Evolutionary conservation across 2,113 vertebrate species (phyloP).

Genomic region (Sigmodon hispidus): DNA sequence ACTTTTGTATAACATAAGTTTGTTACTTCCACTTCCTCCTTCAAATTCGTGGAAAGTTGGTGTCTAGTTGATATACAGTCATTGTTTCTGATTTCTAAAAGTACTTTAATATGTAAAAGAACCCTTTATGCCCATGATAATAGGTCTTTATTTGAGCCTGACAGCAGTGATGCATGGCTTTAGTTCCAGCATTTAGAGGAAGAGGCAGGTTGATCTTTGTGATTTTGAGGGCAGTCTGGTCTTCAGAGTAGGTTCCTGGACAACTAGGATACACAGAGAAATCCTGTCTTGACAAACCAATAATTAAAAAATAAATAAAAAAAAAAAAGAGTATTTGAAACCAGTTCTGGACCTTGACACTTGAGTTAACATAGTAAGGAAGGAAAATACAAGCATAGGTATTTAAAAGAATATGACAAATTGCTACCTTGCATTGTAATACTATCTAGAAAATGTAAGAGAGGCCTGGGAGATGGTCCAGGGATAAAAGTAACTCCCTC

Average conservation of each 20-base stretch:
- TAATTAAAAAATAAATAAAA: too few species aligned
- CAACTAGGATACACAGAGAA: neutral
- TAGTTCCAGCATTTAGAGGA: neutral
- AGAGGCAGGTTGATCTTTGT: neutral
- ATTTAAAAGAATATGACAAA: slow-evolving; percentile 13
- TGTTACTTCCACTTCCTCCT: neutral
- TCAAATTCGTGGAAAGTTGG: neutral
- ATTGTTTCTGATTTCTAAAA: slow-evolving; percentile 12
- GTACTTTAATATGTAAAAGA: neutral
- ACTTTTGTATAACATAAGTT: neutral
- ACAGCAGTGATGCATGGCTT: neutral
- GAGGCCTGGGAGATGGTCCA: neutral
- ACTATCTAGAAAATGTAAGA: neutral
- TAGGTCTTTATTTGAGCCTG: neutral
- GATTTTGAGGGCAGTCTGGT: neutral
- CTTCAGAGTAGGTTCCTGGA: neutral
- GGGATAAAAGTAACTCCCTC: neutral
- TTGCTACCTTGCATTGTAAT: neutral
- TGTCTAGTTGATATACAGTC: neutral
- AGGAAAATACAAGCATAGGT: neutral
- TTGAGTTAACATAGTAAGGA: neutral
- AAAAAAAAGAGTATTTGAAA: neutral
- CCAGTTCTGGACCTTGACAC: neutral
- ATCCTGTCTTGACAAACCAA: neutral
- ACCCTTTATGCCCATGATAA: neutral